Percentiles rank a stretch among this genome's conserved stretches.
These are phyloP conservation scores for Parnassius smintheus DNA, from an alignment of 2,888 invertebrate species.

Conservation along the genomic window DNA sequence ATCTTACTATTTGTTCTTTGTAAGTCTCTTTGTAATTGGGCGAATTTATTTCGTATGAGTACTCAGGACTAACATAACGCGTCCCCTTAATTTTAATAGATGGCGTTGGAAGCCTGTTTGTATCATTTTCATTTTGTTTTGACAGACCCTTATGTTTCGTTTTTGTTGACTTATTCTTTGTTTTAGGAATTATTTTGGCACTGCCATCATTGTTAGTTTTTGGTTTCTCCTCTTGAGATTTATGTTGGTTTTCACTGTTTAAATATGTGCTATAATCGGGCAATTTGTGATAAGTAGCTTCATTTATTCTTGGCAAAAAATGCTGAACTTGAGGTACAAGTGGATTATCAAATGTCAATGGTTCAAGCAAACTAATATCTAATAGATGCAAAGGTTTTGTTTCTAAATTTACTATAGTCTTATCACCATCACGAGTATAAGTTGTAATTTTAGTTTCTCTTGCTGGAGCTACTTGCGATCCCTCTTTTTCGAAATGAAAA, in stretches of 20 bases:
- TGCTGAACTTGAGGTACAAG: slow-evolving; percentile 75
- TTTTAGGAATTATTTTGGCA: slow-evolving; percentile 47
- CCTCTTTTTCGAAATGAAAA: slow-evolving; percentile 37
- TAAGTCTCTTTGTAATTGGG: slow-evolving; percentile 67
- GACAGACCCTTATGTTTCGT: slow-evolving; percentile 46
- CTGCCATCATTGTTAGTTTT: slow-evolving; percentile 53
- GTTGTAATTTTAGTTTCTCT: slow-evolving; percentile 44
- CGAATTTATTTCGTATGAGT: slow-evolving; percentile 62
- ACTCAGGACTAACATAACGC: slow-evolving; percentile 55
- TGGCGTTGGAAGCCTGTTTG: slow-evolving; percentile 47
- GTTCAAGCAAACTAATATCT: slow-evolving; percentile 67
- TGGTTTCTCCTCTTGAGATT: slow-evolving; percentile 53
- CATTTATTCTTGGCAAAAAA: slow-evolving; percentile 63
- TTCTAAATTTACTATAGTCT: slow-evolving; percentile 56
- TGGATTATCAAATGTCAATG: slow-evolving; percentile 69
- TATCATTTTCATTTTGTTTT: slow-evolving; percentile 42
- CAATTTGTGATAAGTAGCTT: slow-evolving; percentile 59
- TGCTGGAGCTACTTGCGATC: slow-evolving; percentile 46
- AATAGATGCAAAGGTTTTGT: slow-evolving; percentile 63
- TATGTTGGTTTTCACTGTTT: slow-evolving; percentile 54
- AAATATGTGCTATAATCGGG: slow-evolving; percentile 45
- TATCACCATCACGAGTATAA: slow-evolving; percentile 56
- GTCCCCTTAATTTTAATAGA: slow-evolving; percentile 45
- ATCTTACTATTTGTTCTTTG: slow-evolving; percentile 62
- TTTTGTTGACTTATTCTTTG: slow-evolving; percentile 19